A percentile compares a stretch with the other conserved stretches of the same genome.
These are phyloP conservation scores for Philantomba maxwellii DNA, from an alignment of 2,113 vertebrate species.

Conservation along the genomic window DNA sequence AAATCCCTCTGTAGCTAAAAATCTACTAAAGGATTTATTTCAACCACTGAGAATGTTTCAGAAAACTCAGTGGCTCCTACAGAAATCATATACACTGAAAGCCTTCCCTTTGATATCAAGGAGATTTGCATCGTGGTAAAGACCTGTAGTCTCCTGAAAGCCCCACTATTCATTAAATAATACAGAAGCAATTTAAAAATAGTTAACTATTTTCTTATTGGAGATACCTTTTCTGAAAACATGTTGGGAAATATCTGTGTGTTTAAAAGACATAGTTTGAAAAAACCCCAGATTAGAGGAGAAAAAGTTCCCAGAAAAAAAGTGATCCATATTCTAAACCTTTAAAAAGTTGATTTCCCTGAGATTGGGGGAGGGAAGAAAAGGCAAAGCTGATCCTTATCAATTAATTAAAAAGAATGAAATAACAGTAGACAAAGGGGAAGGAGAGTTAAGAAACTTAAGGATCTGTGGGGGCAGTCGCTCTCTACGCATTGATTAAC, in stretches of 20 bases:
- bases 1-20: not conserved
- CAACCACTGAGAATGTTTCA: not conserved
- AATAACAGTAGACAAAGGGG: slow-evolving; percentile 38
- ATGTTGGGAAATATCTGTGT: not conserved
- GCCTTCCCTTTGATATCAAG: not conserved
- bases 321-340: slow-evolving; percentile 13
- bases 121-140: not conserved
- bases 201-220: slow-evolving; percentile 18
- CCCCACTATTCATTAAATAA: not conserved
- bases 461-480: slow-evolving; percentile 16
- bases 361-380: not conserved
- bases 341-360: slow-evolving; percentile 56
- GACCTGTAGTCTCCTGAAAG: not conserved
- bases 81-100: slow-evolving; percentile 3
- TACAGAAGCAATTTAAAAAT: slow-evolving; percentile 5
- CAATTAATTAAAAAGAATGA: slow-evolving; percentile 64
- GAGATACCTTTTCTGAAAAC: slow-evolving; percentile 38
- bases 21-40: not conserved
- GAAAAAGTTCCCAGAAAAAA: slow-evolving; percentile 29
- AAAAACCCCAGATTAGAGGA: not conserved
- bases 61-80: not conserved
- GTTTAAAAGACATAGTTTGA: not conserved
- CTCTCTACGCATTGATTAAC: slow-evolving; percentile 54
- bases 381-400: slow-evolving; percentile 41
- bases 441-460: slow-evolving; percentile 51